Evolutionary conservation across 1,140 invertebrate genomes (phyloP).

Genomic region (Meloidogyne hapla): DNA sequence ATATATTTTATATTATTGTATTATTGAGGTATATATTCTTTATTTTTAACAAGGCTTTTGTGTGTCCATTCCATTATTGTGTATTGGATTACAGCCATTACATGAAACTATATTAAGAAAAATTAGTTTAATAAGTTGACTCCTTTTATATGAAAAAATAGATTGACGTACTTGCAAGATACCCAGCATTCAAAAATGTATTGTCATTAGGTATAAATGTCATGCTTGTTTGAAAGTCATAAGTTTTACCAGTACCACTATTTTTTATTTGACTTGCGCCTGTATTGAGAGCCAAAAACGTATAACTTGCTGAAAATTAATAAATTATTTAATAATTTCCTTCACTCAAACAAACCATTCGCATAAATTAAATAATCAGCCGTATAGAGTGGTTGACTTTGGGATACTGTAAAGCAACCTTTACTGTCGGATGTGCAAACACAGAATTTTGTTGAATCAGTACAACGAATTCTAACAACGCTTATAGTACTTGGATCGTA

Average conservation of each 20-base stretch:
- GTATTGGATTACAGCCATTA: too few species aligned
- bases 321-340: neutral
- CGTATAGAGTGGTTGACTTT: neutral
- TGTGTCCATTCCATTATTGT: too few species aligned
- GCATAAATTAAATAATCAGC: constrained; percentile 1
- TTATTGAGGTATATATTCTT: too few species aligned
- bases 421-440: neutral
- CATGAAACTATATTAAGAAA: too few species aligned
- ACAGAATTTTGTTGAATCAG: neutral
- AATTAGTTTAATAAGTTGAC: too few species aligned
- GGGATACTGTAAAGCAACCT: neutral
- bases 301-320: constrained; percentile 2
- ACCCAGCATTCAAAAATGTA: neutral
- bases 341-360: neutral
- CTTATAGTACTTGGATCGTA: neutral
- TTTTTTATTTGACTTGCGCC: neutral
- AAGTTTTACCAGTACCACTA: neutral
- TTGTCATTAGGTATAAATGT: neutral
- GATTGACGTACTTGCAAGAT: neutral
- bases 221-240: neutral
- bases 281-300: neutral
- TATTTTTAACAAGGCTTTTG: too few species aligned
- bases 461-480: neutral
- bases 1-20: too few species aligned
- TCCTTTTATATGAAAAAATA: too few species aligned